Evolutionary conservation across 2,797 vertebrate species (phyloP).

Genomic region (Hippopotamyrus pictus): DNA sequence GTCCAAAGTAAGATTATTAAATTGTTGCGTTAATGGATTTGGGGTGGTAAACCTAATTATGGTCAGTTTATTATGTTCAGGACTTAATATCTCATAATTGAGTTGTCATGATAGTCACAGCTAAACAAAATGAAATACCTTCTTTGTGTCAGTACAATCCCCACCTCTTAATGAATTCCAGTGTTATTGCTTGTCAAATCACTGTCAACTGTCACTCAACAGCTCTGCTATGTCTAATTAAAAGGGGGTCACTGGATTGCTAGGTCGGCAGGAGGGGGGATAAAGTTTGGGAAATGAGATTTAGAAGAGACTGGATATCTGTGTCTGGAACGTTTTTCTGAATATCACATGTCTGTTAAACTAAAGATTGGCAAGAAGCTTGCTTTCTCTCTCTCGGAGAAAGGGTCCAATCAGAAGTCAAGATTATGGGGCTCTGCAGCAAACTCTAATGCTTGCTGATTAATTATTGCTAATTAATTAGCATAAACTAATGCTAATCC

Average conservation of each 20-base stretch:
- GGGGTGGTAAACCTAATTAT: background rate
- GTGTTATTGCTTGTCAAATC: background rate
- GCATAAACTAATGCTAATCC: background rate
- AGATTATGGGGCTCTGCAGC: background rate
- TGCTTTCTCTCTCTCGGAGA: background rate
- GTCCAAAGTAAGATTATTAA: background rate
- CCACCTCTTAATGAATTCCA: background rate
- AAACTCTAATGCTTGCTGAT: background rate
- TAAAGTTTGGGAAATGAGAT: background rate
- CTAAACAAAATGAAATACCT: background rate
- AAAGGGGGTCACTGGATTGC: background rate
- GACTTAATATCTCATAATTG: background rate
- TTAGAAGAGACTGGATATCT: background rate
- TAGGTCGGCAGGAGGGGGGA: background rate
- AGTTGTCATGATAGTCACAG: background rate
- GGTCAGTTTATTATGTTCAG: background rate
- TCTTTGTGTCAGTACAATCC: background rate
- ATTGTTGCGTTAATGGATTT: background rate
- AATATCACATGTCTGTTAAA: background rate
- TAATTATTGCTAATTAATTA: background rate
- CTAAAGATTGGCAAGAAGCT: background rate
- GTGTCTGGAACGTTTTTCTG: background rate
- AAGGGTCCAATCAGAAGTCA: background rate
- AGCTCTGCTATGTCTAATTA: background rate
- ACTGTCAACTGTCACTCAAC: background rate